Percentiles rank a stretch among this genome's conserved stretches.
phyloP scores from a whole-genome alignment of 1,140 invertebrate genomes.

The Pseudomyrmex concolor region DNA sequence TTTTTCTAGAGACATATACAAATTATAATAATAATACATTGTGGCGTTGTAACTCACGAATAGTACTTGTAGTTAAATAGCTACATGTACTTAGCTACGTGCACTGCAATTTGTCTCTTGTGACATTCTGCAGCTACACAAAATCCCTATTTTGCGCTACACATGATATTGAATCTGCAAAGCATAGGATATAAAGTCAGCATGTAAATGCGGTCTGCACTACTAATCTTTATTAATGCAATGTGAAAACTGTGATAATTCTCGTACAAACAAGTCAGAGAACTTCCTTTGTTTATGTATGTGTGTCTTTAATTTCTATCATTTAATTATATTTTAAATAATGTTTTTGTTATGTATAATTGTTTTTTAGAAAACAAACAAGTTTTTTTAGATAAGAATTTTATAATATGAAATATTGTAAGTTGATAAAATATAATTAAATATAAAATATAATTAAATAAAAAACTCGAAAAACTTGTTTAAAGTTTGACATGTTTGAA shows the following conservation, averaged over 20 bases:
- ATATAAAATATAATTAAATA: neutral
- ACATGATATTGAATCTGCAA: constrained; percentile 17
- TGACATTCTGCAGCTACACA: constrained; percentile 16
- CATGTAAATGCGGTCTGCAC: constrained; percentile 13
- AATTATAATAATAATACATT: too few relatives aligned
- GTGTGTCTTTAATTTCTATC: neutral
- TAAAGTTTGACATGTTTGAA: neutral
- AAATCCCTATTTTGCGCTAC: constrained; percentile 6
- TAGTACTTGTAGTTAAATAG: neutral
- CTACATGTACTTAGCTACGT: neutral
- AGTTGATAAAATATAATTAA: neutral
- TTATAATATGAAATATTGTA: neutral
- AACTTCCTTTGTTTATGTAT: neutral
- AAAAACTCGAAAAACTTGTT: neutral
- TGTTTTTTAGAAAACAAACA: neutral
- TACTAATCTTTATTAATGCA: neutral
- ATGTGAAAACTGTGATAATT: neutral
- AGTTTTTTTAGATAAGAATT: too few relatives aligned
- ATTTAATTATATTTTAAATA: neutral
- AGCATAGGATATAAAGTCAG: constrained; percentile 18
- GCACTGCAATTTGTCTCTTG: constrained; percentile 32
- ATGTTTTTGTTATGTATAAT: neutral
- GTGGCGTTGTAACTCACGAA: too few relatives aligned
- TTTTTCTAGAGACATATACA: too few relatives aligned
- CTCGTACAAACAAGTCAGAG: neutral